These are phyloP conservation scores for Myotis brandtii DNA, from an alignment of 2,113 vertebrate species.

Conservation along the genomic window DNA sequence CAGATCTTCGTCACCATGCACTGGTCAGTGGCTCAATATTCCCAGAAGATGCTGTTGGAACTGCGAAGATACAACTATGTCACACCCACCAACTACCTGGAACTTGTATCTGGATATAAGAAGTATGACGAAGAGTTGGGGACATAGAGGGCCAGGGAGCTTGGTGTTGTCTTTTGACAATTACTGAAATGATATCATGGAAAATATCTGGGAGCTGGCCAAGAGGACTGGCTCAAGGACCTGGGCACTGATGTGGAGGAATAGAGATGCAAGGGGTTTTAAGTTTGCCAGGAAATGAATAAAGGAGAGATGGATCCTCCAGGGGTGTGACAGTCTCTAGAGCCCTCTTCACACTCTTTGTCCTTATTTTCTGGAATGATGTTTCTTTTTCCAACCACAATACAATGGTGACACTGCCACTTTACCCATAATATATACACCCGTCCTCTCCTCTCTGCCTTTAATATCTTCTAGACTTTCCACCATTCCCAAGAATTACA, in stretches of 20 bases:
- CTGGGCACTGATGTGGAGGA: neutral
- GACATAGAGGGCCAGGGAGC: neutral
- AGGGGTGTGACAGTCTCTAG: neutral
- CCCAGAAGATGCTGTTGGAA: conserved; percentile 91
- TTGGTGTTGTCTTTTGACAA: neutral
- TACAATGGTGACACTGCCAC: neutral
- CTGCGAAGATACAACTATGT: conserved; percentile 92
- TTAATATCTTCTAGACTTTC: neutral
- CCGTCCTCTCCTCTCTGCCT: neutral
- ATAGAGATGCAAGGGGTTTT: neutral
- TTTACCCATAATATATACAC: too few species aligned
- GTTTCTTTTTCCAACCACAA: neutral
- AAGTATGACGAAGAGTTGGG: conserved; percentile 84
- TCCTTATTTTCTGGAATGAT: neutral
- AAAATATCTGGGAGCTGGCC: neutral
- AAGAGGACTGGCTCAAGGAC: neutral
- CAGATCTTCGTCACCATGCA: conserved; percentile 92
- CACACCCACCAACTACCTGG: conserved; percentile 94
- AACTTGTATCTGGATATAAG: conserved; percentile 94
- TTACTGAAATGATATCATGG: neutral
- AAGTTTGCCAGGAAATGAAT: neutral
- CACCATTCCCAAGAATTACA: neutral
- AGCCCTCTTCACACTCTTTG: neutral
- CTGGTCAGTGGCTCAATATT: conserved; percentile 90
- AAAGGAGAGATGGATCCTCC: neutral